phyloP scores from a whole-genome alignment of 2,888 invertebrate species.

The Marronus borbonicus region DNA sequence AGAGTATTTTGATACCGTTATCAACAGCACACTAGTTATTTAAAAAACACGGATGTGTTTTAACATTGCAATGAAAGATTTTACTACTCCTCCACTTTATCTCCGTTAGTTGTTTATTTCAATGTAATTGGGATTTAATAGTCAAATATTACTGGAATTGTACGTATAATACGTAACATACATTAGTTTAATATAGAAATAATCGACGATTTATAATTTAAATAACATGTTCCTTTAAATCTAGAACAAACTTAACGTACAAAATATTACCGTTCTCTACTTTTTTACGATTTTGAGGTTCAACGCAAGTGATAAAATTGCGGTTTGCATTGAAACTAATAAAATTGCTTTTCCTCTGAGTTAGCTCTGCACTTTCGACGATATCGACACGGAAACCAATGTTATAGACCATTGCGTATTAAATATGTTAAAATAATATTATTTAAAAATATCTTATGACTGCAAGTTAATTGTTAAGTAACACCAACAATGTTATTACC shows the following conservation, averaged over 20 bases:
- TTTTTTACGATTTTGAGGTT: slow-evolving; percentile 5
- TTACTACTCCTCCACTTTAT: neutral
- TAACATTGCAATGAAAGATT: neutral
- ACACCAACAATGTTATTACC: too few species aligned
- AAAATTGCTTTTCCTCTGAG: slow-evolving; percentile 11
- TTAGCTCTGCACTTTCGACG: neutral
- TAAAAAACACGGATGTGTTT: neutral
- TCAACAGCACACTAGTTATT: slow-evolving; percentile 1
- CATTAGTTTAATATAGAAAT: neutral
- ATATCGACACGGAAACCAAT: neutral
- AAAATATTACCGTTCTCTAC: neutral
- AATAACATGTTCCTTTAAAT: neutral
- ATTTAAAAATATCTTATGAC: too few species aligned
- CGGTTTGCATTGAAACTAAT: neutral
- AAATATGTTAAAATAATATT: neutral
- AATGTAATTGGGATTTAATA: neutral
- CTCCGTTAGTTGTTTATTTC: neutral
- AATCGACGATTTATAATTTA: neutral
- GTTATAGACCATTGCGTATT: too few species aligned
- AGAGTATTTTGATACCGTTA: slow-evolving; percentile 17
- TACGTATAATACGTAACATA: neutral
- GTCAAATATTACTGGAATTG: slow-evolving; percentile 17
- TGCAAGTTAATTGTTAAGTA: too few species aligned
- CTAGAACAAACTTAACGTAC: neutral
- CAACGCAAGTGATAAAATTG: slow-evolving; percentile 1